phyloP scores from a whole-genome alignment of 2,888 invertebrate species.

The Bugula neritina region DNA sequence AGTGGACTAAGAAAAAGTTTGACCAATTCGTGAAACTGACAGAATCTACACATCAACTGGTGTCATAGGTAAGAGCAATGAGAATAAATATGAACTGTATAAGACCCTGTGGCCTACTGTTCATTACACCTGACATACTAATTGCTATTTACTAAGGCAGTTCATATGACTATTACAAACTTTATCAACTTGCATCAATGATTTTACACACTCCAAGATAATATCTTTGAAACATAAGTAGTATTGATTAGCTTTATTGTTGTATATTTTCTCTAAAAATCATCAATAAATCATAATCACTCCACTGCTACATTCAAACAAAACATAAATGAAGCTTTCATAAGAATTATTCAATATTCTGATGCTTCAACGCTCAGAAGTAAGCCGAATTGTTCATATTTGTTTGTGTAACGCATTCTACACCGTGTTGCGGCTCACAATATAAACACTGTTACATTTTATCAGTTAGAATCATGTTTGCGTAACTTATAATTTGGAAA shows the following conservation, averaged over 20 bases:
- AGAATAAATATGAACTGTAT: too few relatives aligned
- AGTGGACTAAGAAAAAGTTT: too few relatives aligned
- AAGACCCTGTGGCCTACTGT: too few relatives aligned
- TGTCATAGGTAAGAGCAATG: too few relatives aligned
- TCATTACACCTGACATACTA: too few relatives aligned
- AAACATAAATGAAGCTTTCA: neutral
- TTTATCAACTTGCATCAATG: neutral
- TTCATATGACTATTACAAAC: too few relatives aligned
- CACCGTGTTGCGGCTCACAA: neutral
- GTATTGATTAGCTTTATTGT: neutral
- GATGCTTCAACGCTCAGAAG: neutral
- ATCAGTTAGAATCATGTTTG: too few relatives aligned
- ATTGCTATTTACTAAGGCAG: too few relatives aligned
- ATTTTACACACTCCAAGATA: neutral
- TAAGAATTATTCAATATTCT: neutral
- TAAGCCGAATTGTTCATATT: neutral
- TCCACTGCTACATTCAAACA: neutral
- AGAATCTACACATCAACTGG: too few relatives aligned
- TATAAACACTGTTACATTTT: neutral
- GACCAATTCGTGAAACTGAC: too few relatives aligned
- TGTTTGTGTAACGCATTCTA: neutral
- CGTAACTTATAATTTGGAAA: too few relatives aligned
- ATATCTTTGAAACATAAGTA: neutral
- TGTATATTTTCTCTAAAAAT: neutral
- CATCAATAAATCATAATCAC: conserved; percentile 24